These are phyloP conservation scores for Drosophila crucigera DNA, from an alignment of 2,888 invertebrate species.

Conservation along the genomic window DNA sequence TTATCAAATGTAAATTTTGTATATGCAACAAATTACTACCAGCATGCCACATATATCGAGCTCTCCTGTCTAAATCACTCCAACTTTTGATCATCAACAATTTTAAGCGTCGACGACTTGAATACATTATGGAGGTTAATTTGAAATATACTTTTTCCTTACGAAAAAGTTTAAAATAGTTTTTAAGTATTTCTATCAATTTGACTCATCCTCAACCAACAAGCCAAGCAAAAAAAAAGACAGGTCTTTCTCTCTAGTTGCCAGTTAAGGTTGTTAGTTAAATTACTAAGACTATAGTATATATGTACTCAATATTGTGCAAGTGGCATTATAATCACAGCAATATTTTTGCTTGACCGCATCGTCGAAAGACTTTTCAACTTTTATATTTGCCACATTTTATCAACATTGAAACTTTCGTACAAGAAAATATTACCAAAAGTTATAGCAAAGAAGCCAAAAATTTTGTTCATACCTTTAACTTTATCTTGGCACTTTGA, in stretches of 20 bases:
- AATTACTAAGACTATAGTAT: constrained; percentile 5
- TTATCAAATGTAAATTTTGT: no score
- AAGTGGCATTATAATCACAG: constrained; percentile 38
- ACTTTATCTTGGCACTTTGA: constrained; percentile 18
- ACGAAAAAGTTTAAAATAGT: neutral
- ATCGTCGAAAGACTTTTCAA: constrained; percentile 31
- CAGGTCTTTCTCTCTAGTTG: neutral
- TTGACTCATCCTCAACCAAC: neutral
- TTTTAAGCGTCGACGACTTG: neutral
- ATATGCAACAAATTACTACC: neutral
- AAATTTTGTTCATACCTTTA: constrained; percentile 45
- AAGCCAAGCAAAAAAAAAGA: neutral
- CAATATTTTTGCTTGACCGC: constrained; percentile 43
- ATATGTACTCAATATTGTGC: constrained; percentile 24
- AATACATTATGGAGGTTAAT: neutral
- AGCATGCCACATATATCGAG: neutral
- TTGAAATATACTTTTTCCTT: neutral
- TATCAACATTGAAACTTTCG: constrained; percentile 76
- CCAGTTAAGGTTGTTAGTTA: constrained; percentile 4
- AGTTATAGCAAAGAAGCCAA: constrained; percentile 73
- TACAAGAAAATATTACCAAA: constrained; percentile 77
- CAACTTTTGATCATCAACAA: neutral
- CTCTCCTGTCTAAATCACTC: no score
- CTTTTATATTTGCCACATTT: constrained; percentile 78
- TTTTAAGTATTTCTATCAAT: neutral